Evolutionary conservation across 2,113 vertebrate genomes (phyloP).

Genomic region (Salvator merianae): DNA sequence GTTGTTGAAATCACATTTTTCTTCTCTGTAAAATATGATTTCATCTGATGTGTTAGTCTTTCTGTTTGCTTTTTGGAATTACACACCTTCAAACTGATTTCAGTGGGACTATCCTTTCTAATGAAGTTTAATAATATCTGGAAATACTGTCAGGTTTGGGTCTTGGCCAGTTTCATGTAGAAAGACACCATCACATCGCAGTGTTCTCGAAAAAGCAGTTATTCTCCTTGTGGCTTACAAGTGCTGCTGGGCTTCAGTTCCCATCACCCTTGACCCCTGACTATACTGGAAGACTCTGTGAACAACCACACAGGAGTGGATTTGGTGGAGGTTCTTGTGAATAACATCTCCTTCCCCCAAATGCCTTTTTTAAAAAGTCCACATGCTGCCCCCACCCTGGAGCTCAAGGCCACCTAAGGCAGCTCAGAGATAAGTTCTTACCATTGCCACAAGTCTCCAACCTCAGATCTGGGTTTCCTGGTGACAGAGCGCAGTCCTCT

Average conservation of each 20-base stretch:
- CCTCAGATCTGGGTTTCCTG: too few relatives aligned
- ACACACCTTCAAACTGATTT: slow-evolving; percentile 2
- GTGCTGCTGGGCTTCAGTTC: background rate
- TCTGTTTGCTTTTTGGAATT: background rate
- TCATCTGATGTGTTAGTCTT: background rate
- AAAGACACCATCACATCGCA: background rate
- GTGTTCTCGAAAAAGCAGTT: background rate
- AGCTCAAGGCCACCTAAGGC: too few relatives aligned
- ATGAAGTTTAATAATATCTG: slow-evolving; percentile 11
- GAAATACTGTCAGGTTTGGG: background rate
- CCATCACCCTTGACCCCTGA: too few relatives aligned
- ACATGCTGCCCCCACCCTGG: too few relatives aligned
- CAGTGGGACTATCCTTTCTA: background rate
- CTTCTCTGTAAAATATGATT: background rate
- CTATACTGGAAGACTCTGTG: too few relatives aligned
- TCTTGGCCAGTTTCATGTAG: background rate
- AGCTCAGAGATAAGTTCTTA: too few relatives aligned
- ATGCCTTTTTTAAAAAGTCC: too few relatives aligned
- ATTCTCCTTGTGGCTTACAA: background rate
- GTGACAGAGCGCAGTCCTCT: too few relatives aligned
- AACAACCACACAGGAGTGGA: too few relatives aligned
- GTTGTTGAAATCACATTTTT: background rate
- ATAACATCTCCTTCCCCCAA: too few relatives aligned
- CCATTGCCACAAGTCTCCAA: too few relatives aligned
- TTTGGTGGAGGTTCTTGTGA: too few relatives aligned